Conservation (phyloP, 2,888 invertebrate species). For the Dilophus febrilis region DNA sequence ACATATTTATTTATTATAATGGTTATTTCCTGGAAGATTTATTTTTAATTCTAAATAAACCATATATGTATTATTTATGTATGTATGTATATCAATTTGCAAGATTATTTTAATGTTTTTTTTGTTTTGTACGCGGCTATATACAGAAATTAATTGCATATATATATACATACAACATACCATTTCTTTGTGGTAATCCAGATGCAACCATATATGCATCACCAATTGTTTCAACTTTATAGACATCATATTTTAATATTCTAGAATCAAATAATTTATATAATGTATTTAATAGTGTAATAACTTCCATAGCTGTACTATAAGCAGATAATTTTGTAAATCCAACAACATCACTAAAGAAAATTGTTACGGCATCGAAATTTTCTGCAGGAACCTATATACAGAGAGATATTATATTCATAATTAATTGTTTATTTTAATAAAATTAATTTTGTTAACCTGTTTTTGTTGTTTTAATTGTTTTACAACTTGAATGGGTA, state of each 20-base stretch:
- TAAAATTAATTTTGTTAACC: constrained; percentile 12
- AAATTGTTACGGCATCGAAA: constrained; percentile 50
- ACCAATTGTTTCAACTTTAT: constrained; percentile 52
- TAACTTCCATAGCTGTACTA: constrained; percentile 46
- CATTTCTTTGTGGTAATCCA: constrained; percentile 38
- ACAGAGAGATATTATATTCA: not conserved
- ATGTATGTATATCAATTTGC: too few relatives aligned
- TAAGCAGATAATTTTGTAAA: constrained; percentile 45
- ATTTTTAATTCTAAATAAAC: too few relatives aligned
- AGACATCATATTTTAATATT: constrained; percentile 52
- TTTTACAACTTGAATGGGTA: constrained; percentile 36
- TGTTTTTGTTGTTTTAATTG: constrained; percentile 36
- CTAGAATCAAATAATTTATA: constrained; percentile 55
- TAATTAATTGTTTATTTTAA: constrained; percentile 3
- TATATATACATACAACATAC: constrained; percentile 20
- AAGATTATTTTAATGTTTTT: not conserved
- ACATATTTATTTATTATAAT: too few relatives aligned
- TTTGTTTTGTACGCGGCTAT: too few relatives aligned
- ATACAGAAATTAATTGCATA: too few relatives aligned
- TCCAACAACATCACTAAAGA: constrained; percentile 54
- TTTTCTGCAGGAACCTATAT: constrained; percentile 40
- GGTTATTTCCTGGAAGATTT: too few relatives aligned
- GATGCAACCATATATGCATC: constrained; percentile 47
- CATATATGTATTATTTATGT: too few relatives aligned
- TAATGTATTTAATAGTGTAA: constrained; percentile 51